A percentile compares a stretch with the other conserved stretches of the same genome.
These are phyloP conservation scores for Xestoiulus laeticollis DNA, from an alignment of 2,888 invertebrate species.

Conservation along the genomic window DNA sequence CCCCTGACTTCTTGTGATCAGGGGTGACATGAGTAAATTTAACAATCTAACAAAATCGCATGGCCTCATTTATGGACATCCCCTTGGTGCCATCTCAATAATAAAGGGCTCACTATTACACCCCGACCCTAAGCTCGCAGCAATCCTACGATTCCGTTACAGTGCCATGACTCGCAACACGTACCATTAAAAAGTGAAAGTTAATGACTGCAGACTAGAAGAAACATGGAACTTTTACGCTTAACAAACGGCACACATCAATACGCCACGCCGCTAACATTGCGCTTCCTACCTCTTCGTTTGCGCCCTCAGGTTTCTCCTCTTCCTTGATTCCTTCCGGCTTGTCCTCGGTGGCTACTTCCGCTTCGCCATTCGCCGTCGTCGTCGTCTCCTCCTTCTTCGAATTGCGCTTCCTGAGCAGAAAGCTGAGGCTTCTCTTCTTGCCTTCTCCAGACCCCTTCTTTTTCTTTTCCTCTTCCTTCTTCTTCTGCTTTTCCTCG, in stretches of 20 bases:
- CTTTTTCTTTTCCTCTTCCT: slow-evolving; percentile 45
- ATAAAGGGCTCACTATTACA: too few species aligned
- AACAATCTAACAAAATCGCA: too few species aligned
- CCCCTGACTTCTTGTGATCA: too few species aligned
- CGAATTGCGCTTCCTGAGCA: slow-evolving; percentile 47
- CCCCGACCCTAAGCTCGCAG: too few species aligned
- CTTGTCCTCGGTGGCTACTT: background rate
- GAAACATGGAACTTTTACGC: background rate
- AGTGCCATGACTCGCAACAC: too few species aligned
- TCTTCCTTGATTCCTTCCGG: background rate
- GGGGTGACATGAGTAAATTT: too few species aligned
- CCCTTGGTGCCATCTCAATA: too few species aligned
- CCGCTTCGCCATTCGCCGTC: slow-evolving; percentile 42
- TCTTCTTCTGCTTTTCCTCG: slow-evolving; percentile 52
- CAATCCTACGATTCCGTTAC: too few species aligned
- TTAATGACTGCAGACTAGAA: background rate
- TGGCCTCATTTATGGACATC: too few species aligned
- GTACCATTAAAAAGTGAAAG: background rate
- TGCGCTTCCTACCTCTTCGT: slow-evolving; percentile 20
- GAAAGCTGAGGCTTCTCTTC: slow-evolving; percentile 52
- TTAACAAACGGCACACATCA: too few species aligned
- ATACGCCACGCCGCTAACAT: too few species aligned
- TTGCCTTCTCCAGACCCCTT: slow-evolving; percentile 38
- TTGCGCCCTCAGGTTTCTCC: background rate
- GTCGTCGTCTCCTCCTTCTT: slow-evolving; percentile 51